Percentiles rank a stretch among this genome's conserved stretches.
These are phyloP conservation scores for Actenoides hombroni DNA, from an alignment of 2,113 vertebrate species.

Conservation along the genomic window DNA sequence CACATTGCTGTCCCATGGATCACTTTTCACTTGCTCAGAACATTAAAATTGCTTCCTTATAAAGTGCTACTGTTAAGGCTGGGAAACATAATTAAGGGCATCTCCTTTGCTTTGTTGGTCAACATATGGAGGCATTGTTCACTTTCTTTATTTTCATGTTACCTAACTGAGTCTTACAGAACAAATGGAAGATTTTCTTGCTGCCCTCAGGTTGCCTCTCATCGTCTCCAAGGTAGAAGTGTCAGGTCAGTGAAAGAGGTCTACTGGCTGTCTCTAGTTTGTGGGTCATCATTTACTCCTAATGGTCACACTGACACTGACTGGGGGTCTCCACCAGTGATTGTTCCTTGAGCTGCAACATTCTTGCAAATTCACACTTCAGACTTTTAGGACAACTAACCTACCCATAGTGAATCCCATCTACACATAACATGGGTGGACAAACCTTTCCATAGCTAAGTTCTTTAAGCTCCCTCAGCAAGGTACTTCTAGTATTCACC, in stretches of 20 bases:
- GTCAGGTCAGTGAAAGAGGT: neutral
- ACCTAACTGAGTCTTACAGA: neutral
- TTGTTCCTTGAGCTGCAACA: neutral
- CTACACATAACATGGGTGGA: neutral
- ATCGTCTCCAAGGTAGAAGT: neutral
- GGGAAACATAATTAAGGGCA: neutral
- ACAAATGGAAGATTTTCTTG: neutral
- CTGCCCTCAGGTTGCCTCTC: neutral
- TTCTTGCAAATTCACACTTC: neutral
- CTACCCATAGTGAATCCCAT: neutral
- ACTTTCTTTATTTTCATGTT: neutral
- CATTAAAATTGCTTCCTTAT: neutral
- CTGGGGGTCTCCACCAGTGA: neutral
- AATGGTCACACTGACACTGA: neutral
- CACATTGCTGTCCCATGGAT: neutral
- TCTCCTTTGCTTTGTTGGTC: neutral
- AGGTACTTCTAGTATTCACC: neutral
- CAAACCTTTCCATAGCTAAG: neutral
- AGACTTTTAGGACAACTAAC: neutral
- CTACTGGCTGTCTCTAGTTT: neutral
- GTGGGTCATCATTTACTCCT: neutral
- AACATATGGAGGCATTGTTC: neutral
- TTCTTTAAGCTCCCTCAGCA: neutral
- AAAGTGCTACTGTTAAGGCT: neutral
- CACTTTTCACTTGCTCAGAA: neutral